phyloP scores from a whole-genome alignment of 2,797 vertebrate species.

The Gymnoscopelus braueri region DNA sequence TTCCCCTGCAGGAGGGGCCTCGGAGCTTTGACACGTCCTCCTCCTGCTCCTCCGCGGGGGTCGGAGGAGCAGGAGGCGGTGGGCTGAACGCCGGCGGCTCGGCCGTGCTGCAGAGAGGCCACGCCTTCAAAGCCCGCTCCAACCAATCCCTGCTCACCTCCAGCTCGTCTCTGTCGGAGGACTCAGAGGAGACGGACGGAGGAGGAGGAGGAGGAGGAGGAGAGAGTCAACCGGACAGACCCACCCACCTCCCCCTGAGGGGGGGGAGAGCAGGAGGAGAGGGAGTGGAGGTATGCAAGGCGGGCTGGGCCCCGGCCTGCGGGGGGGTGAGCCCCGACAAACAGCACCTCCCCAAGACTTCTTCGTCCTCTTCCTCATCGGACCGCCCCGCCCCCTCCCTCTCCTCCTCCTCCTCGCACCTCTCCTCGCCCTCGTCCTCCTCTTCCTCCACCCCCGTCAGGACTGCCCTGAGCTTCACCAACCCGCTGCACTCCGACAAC shows the following conservation, averaged over 20 bases:
- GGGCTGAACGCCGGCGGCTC: conserved; percentile 24
- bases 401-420: conserved; percentile 59
- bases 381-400: conserved; percentile 74
- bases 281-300: conserved; percentile 79
- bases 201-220: conserved; percentile 69
- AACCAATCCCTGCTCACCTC: conserved; percentile 74
- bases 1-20: conserved; percentile 93
- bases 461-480: conserved; percentile 94
- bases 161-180: conserved; percentile 82
- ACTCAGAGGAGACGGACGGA: conserved; percentile 79
- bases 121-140: conserved; percentile 89
- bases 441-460: conserved; percentile 73
- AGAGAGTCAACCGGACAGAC: conserved; percentile 74
- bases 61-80: conserved; percentile 25
- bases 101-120: conserved; percentile 83
- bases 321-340: conserved; percentile 60
- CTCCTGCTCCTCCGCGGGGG: not conserved
- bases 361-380: conserved; percentile 73
- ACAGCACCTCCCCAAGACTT: conserved; percentile 62
- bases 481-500: conserved; percentile 95
- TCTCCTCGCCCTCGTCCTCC: conserved; percentile 65
- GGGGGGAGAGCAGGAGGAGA: conserved; percentile 67
- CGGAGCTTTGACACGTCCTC: conserved; percentile 88
- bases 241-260: conserved; percentile 89
- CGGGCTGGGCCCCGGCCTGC: conserved; percentile 80